Conservation (phyloP, 2,113 vertebrate species). For the Tautogolabrus adspersus region DNA sequence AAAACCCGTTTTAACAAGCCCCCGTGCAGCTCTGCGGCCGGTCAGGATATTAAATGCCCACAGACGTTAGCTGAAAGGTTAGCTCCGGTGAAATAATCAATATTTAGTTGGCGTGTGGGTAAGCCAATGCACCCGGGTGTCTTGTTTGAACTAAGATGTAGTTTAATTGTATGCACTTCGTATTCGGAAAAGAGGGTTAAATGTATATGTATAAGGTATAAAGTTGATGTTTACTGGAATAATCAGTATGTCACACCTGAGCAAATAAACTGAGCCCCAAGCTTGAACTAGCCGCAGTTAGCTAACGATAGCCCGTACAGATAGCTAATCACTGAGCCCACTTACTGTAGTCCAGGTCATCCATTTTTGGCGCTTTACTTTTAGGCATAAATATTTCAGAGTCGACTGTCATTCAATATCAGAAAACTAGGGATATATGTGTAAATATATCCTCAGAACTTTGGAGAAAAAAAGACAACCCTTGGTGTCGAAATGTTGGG, state of each 20-base stretch:
- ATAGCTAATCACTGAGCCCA: slow-evolving; percentile 40
- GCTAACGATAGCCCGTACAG: slow-evolving; percentile 41
- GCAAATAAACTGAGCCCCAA: slow-evolving; percentile 29
- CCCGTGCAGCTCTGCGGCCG: background rate
- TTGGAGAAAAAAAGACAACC: slow-evolving; percentile 69
- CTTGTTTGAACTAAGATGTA: background rate
- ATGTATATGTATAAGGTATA: accelerated
- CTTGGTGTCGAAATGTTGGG: slow-evolving; percentile 66
- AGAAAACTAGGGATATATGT: slow-evolving; percentile 82
- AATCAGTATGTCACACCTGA: slow-evolving; percentile 6
- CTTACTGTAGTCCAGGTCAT: slow-evolving; percentile 89
- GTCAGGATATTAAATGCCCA: slow-evolving; percentile 5
- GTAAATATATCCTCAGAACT: slow-evolving; percentile 81
- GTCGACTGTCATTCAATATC: slow-evolving; percentile 87
- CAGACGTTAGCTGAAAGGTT: slow-evolving; percentile 11
- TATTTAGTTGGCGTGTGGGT: slow-evolving; percentile 36
- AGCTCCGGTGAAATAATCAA: slow-evolving; percentile 32
- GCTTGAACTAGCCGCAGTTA: slow-evolving; percentile 55
- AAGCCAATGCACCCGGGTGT: background rate
- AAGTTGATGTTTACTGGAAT: background rate
- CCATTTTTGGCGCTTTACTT: slow-evolving; percentile 89
- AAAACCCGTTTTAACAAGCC: background rate
- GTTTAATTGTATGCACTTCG: background rate
- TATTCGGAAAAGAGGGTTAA: background rate
- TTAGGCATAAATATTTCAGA: slow-evolving; percentile 89